These are phyloP conservation scores for Anadara kagoshimensis DNA, from an alignment of 1,140 invertebrate species.

Conservation along the genomic window DNA sequence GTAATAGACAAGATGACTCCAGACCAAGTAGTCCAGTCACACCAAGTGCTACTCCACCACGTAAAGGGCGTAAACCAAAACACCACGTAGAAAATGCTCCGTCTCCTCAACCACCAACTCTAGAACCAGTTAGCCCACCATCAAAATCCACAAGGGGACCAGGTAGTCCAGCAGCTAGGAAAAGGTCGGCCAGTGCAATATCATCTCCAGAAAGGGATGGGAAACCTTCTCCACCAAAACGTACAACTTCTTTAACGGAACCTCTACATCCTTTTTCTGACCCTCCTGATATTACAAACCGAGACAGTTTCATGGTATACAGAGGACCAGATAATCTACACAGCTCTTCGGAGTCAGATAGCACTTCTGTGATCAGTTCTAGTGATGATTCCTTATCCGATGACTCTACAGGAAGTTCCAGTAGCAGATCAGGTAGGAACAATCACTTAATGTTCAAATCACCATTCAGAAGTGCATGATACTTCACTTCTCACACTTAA, in stretches of 20 bases:
- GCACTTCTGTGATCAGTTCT: conserved; percentile 63
- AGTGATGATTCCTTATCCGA: conserved; percentile 65
- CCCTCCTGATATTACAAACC: conserved; percentile 56
- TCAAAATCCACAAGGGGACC: conserved; percentile 38
- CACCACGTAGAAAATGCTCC: conserved; percentile 38
- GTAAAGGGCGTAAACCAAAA: conserved; percentile 40
- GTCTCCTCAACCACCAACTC: conserved; percentile 53
- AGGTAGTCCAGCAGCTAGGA: conserved; percentile 49
- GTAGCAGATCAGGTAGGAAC: conserved; percentile 60
- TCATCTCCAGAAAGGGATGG: conserved; percentile 42
- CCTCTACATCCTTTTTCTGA: conserved; percentile 44
- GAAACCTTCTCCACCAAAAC: conserved; percentile 61
- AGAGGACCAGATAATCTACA: conserved; percentile 56
- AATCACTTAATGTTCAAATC: neutral
- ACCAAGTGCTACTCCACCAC: conserved; percentile 43
- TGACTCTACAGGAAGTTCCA: conserved; percentile 59
- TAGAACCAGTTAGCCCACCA: conserved; percentile 49
- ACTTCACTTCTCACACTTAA: no score
- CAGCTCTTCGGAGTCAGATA: conserved; percentile 67
- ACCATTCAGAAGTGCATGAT: no score
- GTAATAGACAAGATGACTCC: conserved; percentile 35
- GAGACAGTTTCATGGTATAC: conserved; percentile 65
- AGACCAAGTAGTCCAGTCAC: conserved; percentile 28
- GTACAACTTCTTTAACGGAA: conserved; percentile 49
- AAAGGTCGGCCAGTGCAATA: conserved; percentile 63